phyloP scores from a whole-genome alignment of 2,113 vertebrate species.

The Anolis carolinensis region DNA sequence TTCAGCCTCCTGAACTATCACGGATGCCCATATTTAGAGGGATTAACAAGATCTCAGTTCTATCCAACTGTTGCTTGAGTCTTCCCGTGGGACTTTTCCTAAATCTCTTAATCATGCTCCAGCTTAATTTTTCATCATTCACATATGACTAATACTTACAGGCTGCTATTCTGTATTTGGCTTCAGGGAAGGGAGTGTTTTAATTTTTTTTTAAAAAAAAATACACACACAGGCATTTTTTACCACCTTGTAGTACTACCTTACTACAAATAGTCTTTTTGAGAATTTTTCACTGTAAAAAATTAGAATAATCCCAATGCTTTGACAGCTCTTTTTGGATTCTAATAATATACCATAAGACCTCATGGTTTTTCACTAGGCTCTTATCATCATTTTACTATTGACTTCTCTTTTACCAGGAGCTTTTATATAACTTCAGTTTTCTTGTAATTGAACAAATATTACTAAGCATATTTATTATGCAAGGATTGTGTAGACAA shows the following conservation, averaged over 20 bases:
- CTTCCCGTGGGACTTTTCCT: neutral
- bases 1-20: neutral
- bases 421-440: neutral
- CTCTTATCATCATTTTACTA: slow-evolving; percentile 20
- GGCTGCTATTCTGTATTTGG: neutral
- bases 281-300: neutral
- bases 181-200: slow-evolving; percentile 6
- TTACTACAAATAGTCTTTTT: neutral
- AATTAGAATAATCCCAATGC: neutral
- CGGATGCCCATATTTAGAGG: neutral
- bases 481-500: neutral
- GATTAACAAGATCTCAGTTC: slow-evolving; percentile 8
- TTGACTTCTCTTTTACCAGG: neutral
- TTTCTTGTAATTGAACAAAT: neutral
- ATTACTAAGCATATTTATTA: neutral
- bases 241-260: neutral
- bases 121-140: slow-evolving; percentile 27
- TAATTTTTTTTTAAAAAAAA: neutral
- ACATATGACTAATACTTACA: slow-evolving; percentile 5
- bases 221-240: neutral
- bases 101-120: slow-evolving; percentile 12
- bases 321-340: slow-evolving; percentile 5
- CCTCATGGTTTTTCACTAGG: neutral
- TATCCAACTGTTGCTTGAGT: neutral
- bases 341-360: slow-evolving; percentile 4